Evolutionary conservation across 1,140 invertebrate species (phyloP).

Genomic region (Bilobella aurantiaca): DNA sequence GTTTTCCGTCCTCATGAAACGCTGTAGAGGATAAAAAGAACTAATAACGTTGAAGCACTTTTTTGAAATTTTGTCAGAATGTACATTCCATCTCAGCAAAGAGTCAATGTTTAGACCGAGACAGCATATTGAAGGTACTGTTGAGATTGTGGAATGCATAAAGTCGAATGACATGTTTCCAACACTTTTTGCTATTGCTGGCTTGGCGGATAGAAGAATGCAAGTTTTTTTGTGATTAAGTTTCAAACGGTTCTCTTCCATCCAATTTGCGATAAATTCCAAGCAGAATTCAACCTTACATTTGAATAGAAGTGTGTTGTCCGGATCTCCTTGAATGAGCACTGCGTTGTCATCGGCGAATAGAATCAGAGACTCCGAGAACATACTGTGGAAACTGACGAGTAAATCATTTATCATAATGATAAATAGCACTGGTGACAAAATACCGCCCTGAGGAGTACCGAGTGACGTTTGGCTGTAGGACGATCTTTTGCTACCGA

Average conservation of each 20-base stretch:
- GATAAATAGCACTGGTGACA: neutral
- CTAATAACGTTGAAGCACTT: neutral
- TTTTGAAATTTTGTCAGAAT: neutral
- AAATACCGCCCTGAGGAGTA: neutral
- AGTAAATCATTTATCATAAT: neutral
- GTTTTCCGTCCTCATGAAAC: neutral
- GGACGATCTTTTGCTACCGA: neutral
- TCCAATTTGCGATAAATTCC: constrained; percentile 1
- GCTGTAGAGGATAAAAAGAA: neutral
- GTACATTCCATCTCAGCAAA: neutral
- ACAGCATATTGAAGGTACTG: neutral
- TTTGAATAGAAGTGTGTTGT: too few relatives aligned
- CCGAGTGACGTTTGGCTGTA: neutral
- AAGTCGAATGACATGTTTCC: neutral
- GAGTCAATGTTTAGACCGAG: neutral
- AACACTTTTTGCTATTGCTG: neutral
- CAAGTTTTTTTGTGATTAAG: neutral
- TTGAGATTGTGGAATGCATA: neutral
- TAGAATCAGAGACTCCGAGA: too few relatives aligned
- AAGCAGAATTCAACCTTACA: too few relatives aligned
- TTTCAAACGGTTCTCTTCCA: neutral
- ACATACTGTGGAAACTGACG: neutral
- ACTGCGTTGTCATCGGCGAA: too few relatives aligned
- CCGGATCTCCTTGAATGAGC: too few relatives aligned
- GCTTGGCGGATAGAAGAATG: neutral